Evolutionary conservation across 2,888 invertebrate genomes (phyloP).

Genomic region (Acronicta aceris): DNA sequence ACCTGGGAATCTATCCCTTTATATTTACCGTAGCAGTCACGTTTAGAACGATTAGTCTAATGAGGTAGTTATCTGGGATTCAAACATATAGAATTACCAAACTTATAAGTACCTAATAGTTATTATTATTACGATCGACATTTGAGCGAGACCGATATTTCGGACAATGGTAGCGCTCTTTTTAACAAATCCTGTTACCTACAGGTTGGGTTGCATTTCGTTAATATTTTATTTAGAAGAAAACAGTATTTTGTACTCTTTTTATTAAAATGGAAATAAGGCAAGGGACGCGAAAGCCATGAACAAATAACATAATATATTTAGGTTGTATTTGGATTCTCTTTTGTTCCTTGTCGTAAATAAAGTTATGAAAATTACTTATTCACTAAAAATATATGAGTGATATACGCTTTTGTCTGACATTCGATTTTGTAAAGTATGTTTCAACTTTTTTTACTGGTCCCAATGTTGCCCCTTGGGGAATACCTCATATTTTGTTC

Average conservation of each 20-base stretch:
- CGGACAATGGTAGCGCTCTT: conserved; percentile 34
- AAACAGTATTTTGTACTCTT: conserved; percentile 31
- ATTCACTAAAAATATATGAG: background rate
- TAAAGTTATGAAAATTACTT: background rate
- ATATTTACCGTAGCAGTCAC: no score
- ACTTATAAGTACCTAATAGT: no score
- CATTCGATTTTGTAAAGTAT: background rate
- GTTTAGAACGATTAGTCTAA: no score
- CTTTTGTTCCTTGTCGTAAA: background rate
- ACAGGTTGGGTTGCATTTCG: conserved; percentile 22
- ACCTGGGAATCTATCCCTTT: no score
- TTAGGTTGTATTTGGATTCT: background rate
- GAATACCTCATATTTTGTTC: background rate
- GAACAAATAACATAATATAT: conserved; percentile 17
- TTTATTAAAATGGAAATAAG: conserved; percentile 51
- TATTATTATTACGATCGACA: background rate
- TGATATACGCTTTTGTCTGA: background rate
- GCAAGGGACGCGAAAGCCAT: conserved; percentile 1
- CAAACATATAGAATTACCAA: no score
- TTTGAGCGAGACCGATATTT: background rate
- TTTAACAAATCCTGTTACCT: conserved; percentile 44
- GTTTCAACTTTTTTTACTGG: background rate
- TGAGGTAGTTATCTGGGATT: no score
- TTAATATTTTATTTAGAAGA: conserved; percentile 53
- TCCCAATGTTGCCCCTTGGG: background rate